Conservation (phyloP, 2,797 vertebrate genomes). For the Gorsachius magnificus region DNA sequence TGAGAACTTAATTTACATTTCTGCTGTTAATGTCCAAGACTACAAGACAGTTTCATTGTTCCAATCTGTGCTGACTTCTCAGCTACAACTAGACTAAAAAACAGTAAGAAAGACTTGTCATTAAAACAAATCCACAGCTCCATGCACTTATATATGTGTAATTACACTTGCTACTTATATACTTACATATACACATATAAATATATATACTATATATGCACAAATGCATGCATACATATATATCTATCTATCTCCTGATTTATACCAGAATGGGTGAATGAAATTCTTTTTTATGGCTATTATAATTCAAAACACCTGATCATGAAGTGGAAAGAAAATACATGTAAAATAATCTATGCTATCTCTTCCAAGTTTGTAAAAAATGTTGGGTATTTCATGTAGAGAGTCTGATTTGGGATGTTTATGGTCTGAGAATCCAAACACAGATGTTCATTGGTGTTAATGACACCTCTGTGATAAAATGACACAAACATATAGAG, state of each 20-base stretch:
- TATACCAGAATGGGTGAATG: not conserved
- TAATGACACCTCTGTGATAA: not conserved
- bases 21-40: not conserved
- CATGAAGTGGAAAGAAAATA: not conserved
- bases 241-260: not conserved
- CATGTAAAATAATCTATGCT: not conserved
- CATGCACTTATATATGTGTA: not conserved
- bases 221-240: not conserved
- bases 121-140: not conserved
- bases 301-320: not conserved
- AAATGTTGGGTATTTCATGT: not conserved
- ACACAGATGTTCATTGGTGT: not conserved
- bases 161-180: not conserved
- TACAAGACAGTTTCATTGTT: not conserved
- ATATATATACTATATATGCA: not conserved
- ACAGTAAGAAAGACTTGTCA: not conserved
- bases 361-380: not conserved
- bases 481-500: not conserved
- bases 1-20: constrained; percentile 31
- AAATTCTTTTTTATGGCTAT: not conserved
- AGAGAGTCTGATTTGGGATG: not conserved
- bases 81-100: not conserved
- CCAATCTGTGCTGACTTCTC: not conserved
- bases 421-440: not conserved
- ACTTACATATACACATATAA: not conserved